Evolutionary conservation across 1,140 invertebrate species (phyloP).

Genomic region (Cylas formicarius): DNA sequence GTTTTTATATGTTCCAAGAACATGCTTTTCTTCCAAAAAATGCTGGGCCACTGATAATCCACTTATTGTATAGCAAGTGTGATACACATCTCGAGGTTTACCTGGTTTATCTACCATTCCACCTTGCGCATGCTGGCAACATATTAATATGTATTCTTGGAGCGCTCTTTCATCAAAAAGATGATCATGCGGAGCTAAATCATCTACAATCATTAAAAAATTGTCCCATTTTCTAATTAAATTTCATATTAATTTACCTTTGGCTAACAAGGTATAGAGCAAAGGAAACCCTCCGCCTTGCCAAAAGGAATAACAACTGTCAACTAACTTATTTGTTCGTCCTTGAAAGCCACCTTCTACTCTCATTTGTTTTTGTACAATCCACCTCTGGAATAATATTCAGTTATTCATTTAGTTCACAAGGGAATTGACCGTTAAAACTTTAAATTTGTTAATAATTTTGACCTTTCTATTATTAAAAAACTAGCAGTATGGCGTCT

Average conservation of each 20-base stretch:
- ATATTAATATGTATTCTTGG: constrained; percentile 91
- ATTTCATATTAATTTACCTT: constrained; percentile 16
- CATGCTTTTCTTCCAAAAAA: constrained; percentile 50
- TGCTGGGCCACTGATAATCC: constrained; percentile 93
- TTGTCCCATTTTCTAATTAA: not conserved
- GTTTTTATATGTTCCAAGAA: constrained; percentile 55
- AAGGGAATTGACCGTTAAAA: too few relatives aligned
- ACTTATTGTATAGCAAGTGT: constrained; percentile 93
- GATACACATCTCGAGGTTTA: constrained; percentile 86
- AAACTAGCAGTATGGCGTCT: too few relatives aligned
- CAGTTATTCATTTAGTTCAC: not conserved
- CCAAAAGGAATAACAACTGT: constrained; percentile 99
- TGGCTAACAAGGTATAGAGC: constrained; percentile 29
- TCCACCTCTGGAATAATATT: constrained; percentile 60
- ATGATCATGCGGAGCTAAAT: constrained; percentile 46
- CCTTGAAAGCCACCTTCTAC: constrained; percentile 92
- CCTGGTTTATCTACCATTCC: constrained; percentile 94
- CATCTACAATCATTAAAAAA: constrained; percentile 18
- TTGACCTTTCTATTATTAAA: too few relatives aligned
- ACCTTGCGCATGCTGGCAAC: constrained; percentile 84
- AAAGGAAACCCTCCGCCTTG: constrained; percentile 86
- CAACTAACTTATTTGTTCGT: constrained; percentile 95
- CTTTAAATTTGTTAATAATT: too few relatives aligned
- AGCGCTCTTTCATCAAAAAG: constrained; percentile 78
- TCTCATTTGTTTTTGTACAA: constrained; percentile 81